Evolutionary conservation across 2,888 invertebrate species (phyloP).

Genomic region (Agrypnus murinus): DNA sequence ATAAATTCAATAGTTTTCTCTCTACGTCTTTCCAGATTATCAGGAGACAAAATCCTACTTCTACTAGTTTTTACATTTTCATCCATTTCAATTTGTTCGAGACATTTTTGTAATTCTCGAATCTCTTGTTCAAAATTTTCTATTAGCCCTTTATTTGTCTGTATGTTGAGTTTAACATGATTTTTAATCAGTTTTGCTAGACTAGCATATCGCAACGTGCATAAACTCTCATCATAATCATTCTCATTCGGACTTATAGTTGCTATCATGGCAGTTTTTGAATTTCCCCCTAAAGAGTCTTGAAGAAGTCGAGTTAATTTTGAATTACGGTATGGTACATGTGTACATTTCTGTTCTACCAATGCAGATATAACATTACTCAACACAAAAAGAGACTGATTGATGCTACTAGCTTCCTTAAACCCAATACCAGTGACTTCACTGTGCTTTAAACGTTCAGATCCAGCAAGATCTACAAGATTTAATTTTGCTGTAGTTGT

Average conservation of each 20-base stretch:
- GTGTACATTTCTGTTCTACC: constrained; percentile 96
- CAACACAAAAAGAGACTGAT: constrained; percentile 95
- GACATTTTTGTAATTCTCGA: constrained; percentile 74
- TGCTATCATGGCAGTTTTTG: constrained; percentile 96
- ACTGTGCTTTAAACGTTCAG: constrained; percentile 97
- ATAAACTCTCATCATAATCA: constrained; percentile 98
- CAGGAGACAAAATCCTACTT: not conserved
- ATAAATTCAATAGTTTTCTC: constrained; percentile 58
- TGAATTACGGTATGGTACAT: constrained; percentile 98
- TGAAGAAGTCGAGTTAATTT: constrained; percentile 95
- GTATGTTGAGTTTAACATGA: constrained; percentile 95
- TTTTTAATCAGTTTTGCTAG: constrained; percentile 98
- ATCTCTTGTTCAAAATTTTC: constrained; percentile 96
- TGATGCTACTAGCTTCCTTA: constrained; percentile 98
- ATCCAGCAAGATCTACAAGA: constrained; percentile 98
- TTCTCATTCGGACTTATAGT: constrained; percentile 97
- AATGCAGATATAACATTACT: constrained; percentile 99
- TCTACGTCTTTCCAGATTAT: not conserved
- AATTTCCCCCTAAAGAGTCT: constrained; percentile 97
- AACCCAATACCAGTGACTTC: constrained; percentile 94
- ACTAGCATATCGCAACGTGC: constrained; percentile 96
- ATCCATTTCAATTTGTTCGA: constrained; percentile 10
- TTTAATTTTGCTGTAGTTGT: constrained; percentile 98
- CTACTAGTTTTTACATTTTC: constrained; percentile 16
- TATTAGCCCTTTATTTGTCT: constrained; percentile 96